Evolutionary conservation across 2,113 vertebrate species (phyloP).

Genomic region (Calidris pygmaea): DNA sequence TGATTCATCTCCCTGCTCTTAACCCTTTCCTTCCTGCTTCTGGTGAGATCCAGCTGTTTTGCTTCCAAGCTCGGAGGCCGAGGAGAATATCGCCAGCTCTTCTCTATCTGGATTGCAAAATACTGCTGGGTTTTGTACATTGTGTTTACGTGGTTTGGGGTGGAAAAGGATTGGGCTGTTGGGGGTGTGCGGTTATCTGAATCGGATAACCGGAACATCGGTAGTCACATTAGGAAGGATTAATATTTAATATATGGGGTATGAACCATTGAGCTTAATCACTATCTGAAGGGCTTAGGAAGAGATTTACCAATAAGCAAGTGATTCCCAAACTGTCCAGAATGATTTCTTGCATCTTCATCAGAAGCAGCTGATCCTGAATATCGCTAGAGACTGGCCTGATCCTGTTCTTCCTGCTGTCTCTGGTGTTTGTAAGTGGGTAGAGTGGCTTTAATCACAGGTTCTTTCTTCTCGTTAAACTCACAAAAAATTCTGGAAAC

Average conservation of each 20-base stretch:
- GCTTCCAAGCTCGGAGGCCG: fast-evolving
- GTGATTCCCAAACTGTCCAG: neutral
- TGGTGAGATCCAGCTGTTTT: neutral
- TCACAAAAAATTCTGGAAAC: neutral
- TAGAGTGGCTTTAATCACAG: neutral
- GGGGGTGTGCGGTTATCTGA: neutral
- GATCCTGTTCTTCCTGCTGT: neutral
- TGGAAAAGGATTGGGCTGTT: neutral
- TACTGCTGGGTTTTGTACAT: neutral
- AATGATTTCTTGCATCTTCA: conserved; percentile 20
- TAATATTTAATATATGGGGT: conserved; percentile 36
- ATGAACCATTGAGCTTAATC: conserved; percentile 8
- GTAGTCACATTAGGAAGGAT: conserved; percentile 9
- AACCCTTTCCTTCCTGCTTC: neutral
- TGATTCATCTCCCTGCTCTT: conserved; percentile 27
- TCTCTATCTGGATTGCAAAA: neutral
- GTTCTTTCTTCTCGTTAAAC: neutral
- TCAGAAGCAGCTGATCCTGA: neutral
- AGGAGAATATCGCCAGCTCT: neutral
- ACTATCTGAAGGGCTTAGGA: conserved; percentile 12
- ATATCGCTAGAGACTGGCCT: neutral
- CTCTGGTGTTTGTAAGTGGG: neutral
- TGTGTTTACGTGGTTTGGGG: neutral
- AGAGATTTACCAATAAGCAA: neutral
- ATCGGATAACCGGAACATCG: neutral